Conservation (phyloP, 2,113 vertebrate genomes). For the Thalassoma bifasciatum region DNA sequence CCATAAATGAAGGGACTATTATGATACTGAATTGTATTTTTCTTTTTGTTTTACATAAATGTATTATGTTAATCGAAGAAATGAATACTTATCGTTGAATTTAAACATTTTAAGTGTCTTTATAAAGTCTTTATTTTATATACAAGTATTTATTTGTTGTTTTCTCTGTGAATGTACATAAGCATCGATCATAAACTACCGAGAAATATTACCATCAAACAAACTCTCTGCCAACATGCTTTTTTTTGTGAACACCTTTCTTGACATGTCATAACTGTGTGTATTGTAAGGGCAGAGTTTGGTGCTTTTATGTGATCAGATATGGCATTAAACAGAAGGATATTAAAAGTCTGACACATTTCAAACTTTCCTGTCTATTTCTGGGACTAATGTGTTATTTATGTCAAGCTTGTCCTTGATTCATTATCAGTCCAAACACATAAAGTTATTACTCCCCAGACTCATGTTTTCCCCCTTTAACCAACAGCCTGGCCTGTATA, state of each 20-base stretch:
- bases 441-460: too few relatives aligned
- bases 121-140: slow-evolving; percentile 55
- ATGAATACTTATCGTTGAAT: slow-evolving; percentile 39
- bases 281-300: slow-evolving; percentile 14
- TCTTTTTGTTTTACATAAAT: slow-evolving; percentile 49
- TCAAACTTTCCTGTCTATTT: slow-evolving; percentile 8
- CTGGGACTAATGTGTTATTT: slow-evolving; percentile 18
- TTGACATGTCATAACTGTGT: slow-evolving; percentile 38
- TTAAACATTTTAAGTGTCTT: slow-evolving; percentile 35
- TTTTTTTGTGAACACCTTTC: slow-evolving; percentile 48
- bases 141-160: slow-evolving; percentile 68
- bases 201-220: slow-evolving; percentile 38
- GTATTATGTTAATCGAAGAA: slow-evolving; percentile 49
- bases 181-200: slow-evolving; percentile 32
- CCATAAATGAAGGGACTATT: slow-evolving; percentile 73
- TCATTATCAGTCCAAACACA: not conserved
- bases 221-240: slow-evolving; percentile 25
- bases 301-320: slow-evolving; percentile 44
- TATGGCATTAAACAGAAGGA: slow-evolving; percentile 34
- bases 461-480: not conserved
- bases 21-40: slow-evolving; percentile 60
- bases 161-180: slow-evolving; percentile 64
- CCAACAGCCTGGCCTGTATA: not conserved
- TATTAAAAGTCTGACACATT: slow-evolving; percentile 56
- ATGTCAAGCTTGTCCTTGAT: slow-evolving; percentile 13